Base-by-base conservation (phyloP, 2,113 vertebrate species). In the Cranoglanis bouderius region DNA sequence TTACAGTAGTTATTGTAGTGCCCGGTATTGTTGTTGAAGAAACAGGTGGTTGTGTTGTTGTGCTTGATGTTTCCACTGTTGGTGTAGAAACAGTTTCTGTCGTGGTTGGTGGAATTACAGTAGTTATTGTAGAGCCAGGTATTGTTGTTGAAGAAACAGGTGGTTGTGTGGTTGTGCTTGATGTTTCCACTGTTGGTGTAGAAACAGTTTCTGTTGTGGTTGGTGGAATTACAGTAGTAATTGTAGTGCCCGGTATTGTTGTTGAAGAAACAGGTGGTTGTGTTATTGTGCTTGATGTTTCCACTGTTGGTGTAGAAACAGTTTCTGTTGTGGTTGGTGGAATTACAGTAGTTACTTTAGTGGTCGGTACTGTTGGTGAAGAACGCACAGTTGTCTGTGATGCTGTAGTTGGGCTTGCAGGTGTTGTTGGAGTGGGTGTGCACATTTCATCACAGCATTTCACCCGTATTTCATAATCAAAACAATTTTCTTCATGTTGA, bases 401-500 rank as follows among this genome's bases (percentile, higher is more conserved):
- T 7, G 43, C 43, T 32, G 26, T 46, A 46, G 18, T 38, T 82
- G 40, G n/a, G n/a, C n/a, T n/a, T n/a, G 0, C 53, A 19, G 35
- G 1, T n/a, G 46, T 21, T 35, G 40, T 53, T 57, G 67, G n/a
- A n/a, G 85, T n/a, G 1, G 2, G 1, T 16, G 12, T 59, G 14
- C 32, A 55, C 0, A 0, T 40, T 14, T 75, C 0, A 51, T 70
- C 43, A 75, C 70, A 86, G 35, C 85, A 87, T 49, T 61, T 32
- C 26, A 87, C 85, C 14, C 70, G 18, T 0, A 87, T 87, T 63
- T 87, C 85, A 80, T 78, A 87, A 78, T 87, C n/a, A 2, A 59
- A 80, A 80, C 85, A 86, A n/a, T 38, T 0, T 10, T 1, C 0
- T 3, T 19, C 72, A 19, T 0, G 3, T 70, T 85, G 84, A 18